Conservation (phyloP, 2,113 vertebrate genomes). For the Trichechus manatus region DNA sequence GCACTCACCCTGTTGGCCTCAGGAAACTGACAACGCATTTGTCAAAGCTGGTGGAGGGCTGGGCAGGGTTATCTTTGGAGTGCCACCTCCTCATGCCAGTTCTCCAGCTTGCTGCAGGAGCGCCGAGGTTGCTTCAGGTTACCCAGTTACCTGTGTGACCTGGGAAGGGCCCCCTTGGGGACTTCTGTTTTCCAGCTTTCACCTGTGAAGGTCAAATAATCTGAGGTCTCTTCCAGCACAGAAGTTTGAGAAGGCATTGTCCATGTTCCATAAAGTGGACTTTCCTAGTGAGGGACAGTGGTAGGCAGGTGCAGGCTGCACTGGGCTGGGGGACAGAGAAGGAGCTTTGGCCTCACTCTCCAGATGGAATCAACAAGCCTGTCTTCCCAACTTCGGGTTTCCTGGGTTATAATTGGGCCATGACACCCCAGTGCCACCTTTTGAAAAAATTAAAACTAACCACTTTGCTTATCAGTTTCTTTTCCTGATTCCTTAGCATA, state of each 20-base stretch:
- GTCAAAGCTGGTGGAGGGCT: background rate
- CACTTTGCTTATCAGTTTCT: slow-evolving; percentile 5
- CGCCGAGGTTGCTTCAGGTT: background rate
- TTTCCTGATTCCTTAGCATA: background rate
- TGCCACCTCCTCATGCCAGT: background rate
- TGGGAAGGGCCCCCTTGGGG: background rate
- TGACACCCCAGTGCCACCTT: background rate
- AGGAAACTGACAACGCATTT: fast-evolving
- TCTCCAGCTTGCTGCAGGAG: background rate
- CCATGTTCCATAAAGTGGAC: background rate
- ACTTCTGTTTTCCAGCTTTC: background rate
- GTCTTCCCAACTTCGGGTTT: background rate
- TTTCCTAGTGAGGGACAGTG: fast-evolving
- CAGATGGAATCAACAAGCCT: background rate
- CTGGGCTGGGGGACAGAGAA: background rate
- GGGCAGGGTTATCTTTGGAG: background rate
- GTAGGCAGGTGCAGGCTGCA: background rate
- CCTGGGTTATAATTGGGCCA: background rate
- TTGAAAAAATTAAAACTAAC: slow-evolving; percentile 24
- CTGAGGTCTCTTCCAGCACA: background rate
- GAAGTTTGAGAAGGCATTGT: background rate
- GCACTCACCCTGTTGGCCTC: background rate
- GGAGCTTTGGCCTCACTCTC: background rate
- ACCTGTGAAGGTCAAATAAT: background rate
- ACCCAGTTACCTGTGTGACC: background rate